Conservation (phyloP, 2,888 invertebrate genomes). For the Esperia sulphurella region DNA sequence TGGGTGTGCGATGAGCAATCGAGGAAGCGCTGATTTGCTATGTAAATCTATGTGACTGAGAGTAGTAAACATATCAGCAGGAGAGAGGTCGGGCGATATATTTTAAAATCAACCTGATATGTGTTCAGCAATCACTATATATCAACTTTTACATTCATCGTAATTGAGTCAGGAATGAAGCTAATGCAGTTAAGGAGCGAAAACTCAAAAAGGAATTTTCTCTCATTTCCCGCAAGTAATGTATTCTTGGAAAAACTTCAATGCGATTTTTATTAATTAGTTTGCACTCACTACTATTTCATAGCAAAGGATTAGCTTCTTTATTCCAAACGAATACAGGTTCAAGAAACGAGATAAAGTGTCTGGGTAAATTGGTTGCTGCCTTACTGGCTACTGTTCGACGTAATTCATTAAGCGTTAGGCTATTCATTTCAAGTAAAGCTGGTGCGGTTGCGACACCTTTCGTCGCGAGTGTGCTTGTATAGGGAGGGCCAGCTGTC, state of each 20-base stretch:
- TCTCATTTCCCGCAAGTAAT: conserved; percentile 43
- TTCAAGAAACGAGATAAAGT: conserved; percentile 18
- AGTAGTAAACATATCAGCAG: conserved; percentile 18
- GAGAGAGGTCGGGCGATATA: conserved; percentile 16
- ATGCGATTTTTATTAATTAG: conserved; percentile 62
- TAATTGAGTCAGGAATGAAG: conserved; percentile 40
- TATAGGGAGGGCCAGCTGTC: conserved; percentile 43
- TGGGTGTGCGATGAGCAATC: conserved; percentile 28
- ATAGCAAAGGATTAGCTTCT: conserved; percentile 15
- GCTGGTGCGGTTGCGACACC: conserved; percentile 37
- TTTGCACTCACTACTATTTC: conserved; percentile 27
- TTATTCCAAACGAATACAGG: conserved; percentile 27
- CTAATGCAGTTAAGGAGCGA: conserved; percentile 28
- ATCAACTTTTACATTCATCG: conserved; percentile 47
- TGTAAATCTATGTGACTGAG: conserved; percentile 24
- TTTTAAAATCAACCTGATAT: conserved; percentile 19
- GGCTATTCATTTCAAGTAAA: conserved; percentile 25
- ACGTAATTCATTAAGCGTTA: conserved; percentile 32
- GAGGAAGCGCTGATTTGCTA: conserved; percentile 34
- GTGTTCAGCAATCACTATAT: conserved; percentile 27
- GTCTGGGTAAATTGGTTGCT: conserved; percentile 40
- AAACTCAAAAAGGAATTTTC: conserved; percentile 47
- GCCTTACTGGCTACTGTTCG: conserved; percentile 26
- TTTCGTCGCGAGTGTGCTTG: conserved; percentile 43
- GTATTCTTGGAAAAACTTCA: conserved; percentile 50